Conservation (phyloP, 2,888 invertebrate genomes). For the Microplitis deprimator region DNA sequence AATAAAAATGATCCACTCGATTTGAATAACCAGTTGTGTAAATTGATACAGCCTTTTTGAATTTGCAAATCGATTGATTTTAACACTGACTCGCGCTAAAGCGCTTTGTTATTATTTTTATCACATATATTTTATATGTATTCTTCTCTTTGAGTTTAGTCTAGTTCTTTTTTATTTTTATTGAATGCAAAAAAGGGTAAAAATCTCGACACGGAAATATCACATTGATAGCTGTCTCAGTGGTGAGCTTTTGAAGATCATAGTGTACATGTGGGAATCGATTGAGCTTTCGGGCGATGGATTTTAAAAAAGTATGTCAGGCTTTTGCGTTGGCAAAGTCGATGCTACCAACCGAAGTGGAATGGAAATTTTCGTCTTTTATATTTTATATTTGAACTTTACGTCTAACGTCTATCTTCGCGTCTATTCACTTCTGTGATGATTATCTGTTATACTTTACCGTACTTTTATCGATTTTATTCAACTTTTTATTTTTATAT, state of each 20-base stretch:
- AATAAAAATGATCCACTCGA: too few species aligned
- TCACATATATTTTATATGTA: not conserved
- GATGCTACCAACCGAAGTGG: conserved; percentile 15
- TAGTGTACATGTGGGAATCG: conserved; percentile 17
- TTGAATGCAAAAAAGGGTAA: not conserved
- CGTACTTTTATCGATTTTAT: not conserved
- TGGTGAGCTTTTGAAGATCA: not conserved
- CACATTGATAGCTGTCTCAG: not conserved
- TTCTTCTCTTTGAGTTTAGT: not conserved
- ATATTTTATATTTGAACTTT: not conserved
- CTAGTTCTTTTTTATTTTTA: not conserved
- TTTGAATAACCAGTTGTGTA: too few species aligned
- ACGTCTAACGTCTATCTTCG: not conserved
- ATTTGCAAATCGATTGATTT: too few species aligned
- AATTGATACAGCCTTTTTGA: too few species aligned
- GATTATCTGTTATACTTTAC: conserved; percentile 7
- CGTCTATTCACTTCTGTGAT: conserved; percentile 7
- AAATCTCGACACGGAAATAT: conserved; percentile 9
- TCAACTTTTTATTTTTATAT: not conserved
- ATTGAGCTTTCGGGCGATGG: conserved; percentile 24
- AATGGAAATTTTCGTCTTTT: conserved; percentile 32
- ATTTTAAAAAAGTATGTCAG: conserved; percentile 36
- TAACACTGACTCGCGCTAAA: too few species aligned
- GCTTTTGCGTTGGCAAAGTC: conserved; percentile 7
- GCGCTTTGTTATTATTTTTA: not conserved